Conservation (phyloP, 2,888 invertebrate species). For the Sminthurinus aureus region DNA sequence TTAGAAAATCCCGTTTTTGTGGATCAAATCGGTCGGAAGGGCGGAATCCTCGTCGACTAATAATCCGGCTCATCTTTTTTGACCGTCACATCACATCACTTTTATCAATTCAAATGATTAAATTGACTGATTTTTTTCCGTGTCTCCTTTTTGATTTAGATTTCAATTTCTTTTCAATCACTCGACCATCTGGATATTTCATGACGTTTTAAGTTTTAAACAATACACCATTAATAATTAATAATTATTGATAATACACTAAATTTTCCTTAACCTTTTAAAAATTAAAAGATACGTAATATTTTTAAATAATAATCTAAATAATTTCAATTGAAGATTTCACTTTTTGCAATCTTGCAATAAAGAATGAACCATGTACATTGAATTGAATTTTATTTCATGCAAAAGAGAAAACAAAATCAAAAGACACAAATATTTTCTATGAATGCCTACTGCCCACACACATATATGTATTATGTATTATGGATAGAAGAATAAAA, state of each 20-base stretch:
- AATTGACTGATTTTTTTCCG: background rate
- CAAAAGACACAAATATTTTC: background rate
- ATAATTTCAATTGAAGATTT: too few relatives aligned
- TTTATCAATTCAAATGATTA: conserved; percentile 33
- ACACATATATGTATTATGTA: background rate
- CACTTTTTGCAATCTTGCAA: too few relatives aligned
- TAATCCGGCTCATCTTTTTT: conserved; percentile 63
- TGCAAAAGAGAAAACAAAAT: background rate
- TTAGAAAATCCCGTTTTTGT: conserved; percentile 79
- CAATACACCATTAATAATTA: too few relatives aligned
- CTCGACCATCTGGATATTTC: conserved; percentile 2
- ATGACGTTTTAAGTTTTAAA: background rate
- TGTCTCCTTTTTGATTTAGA: background rate
- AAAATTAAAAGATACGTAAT: too few relatives aligned
- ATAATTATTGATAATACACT: too few relatives aligned
- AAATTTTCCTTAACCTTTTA: too few relatives aligned
- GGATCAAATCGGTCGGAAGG: conserved; percentile 87
- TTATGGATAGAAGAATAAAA: background rate
- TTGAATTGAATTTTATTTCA: background rate
- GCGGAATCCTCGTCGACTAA: conserved; percentile 79
- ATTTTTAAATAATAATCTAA: too few relatives aligned
- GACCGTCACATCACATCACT: conserved; percentile 47
- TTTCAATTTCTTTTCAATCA: conserved; percentile 1
- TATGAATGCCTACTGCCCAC: background rate
- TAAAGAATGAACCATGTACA: too few relatives aligned